Conservation (phyloP, 2,113 vertebrate species). For the Periophthalmus modestus region DNA sequence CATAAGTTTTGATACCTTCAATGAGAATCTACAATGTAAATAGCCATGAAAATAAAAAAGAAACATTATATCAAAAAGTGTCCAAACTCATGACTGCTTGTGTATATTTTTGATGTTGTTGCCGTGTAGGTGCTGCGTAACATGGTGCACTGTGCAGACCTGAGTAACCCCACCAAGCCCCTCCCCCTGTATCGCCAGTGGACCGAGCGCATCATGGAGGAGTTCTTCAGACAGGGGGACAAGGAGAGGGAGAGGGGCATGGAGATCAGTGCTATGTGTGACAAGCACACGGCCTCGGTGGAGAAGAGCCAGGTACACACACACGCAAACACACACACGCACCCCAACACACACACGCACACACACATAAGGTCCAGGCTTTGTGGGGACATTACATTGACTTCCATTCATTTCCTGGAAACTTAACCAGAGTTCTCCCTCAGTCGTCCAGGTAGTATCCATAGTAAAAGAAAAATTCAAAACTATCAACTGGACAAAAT, state of each 20-base stretch:
- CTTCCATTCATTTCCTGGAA: too few relatives aligned
- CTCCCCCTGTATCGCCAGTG: slow-evolving; percentile 85
- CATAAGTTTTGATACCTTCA: too few relatives aligned
- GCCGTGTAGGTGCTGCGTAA: slow-evolving; percentile 84
- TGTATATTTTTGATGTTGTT: too few relatives aligned
- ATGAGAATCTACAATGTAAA: too few relatives aligned
- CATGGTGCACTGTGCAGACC: slow-evolving; percentile 90
- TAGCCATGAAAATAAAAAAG: too few relatives aligned
- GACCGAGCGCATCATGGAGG: slow-evolving; percentile 88
- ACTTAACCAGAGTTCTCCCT: too few relatives aligned
- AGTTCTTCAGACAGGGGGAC: slow-evolving; percentile 88
- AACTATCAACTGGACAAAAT: too few relatives aligned
- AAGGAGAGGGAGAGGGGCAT: slow-evolving; percentile 85
- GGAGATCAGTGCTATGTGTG: slow-evolving; percentile 93
- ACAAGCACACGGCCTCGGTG: slow-evolving; percentile 87
- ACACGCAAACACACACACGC: not conserved
- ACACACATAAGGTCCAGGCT: not conserved
- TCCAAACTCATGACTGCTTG: too few relatives aligned
- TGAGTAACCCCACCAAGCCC: slow-evolving; percentile 89
- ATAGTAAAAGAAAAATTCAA: too few relatives aligned
- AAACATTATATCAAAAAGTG: too few relatives aligned
- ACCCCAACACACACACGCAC: not conserved
- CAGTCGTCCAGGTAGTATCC: too few relatives aligned
- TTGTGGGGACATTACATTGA: not conserved
- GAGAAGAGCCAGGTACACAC: slow-evolving; percentile 88